Conservation (phyloP, 2,113 vertebrate genomes). For the Pao palembangensis region DNA sequence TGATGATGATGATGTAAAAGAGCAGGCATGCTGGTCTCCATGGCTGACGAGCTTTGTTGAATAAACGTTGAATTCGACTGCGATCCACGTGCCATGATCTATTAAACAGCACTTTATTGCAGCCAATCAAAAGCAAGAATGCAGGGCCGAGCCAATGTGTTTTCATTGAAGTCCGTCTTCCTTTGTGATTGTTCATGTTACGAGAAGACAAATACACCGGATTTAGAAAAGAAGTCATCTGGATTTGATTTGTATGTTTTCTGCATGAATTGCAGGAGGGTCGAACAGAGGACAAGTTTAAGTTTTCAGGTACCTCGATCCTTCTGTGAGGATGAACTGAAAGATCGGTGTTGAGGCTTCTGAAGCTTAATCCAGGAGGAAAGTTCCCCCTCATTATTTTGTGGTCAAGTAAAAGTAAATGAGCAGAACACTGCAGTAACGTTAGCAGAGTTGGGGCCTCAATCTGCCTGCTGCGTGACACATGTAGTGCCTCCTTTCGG, state of each 20-base stretch:
- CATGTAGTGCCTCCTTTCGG: slow-evolving; percentile 13
- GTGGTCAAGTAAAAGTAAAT: slow-evolving; percentile 22
- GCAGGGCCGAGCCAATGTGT: not conserved
- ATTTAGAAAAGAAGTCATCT: not conserved
- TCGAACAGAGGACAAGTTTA: not conserved
- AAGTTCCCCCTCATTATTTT: slow-evolving; percentile 7
- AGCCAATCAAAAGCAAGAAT: slow-evolving; percentile 28
- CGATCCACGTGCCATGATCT: slow-evolving; percentile 37
- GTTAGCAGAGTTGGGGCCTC: not conserved
- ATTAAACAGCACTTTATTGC: slow-evolving; percentile 28
- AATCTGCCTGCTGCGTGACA: not conserved
- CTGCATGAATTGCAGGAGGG: not conserved
- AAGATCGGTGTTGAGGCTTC: not conserved
- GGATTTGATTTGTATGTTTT: not conserved
- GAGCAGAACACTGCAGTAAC: slow-evolving; percentile 5
- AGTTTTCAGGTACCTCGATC: not conserved
- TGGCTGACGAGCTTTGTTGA: slow-evolving; percentile 63
- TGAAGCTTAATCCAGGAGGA: slow-evolving; percentile 3
- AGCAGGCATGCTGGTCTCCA: slow-evolving; percentile 70
- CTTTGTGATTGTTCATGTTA: not conserved
- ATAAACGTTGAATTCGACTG: slow-evolving; percentile 59
- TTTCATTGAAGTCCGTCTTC: not conserved
- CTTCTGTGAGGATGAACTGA: not conserved
- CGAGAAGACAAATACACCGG: no score
- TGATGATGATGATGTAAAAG: slow-evolving; percentile 65